Evolutionary conservation across 30 jellyfish, hydroid and myxozoan species (phyloP).

Genomic region (Chrysaora quinquecirrha): DNA sequence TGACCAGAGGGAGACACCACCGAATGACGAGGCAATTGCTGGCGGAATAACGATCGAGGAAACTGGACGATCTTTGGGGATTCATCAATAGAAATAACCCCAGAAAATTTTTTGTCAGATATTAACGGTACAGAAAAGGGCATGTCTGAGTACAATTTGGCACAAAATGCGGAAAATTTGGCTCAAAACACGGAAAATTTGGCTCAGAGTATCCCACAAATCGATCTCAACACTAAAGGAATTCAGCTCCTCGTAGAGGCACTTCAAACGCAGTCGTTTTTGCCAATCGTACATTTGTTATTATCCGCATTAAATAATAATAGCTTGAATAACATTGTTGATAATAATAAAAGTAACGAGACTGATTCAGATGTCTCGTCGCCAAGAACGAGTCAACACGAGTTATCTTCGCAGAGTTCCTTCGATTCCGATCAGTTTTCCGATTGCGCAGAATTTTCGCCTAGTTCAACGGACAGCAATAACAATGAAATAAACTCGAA

Average conservation of each 20-base stretch:
- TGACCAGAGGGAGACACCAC: no score
- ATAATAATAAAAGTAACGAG: not conserved
- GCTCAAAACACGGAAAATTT: no score
- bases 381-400: not conserved
- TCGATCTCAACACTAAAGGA: not conserved
- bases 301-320: slow-evolving; percentile 2
- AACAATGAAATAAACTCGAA: not conserved
- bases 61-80: no score
- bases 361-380: not conserved
- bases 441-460: slow-evolving; percentile 39
- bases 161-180: no score
- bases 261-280: slow-evolving; percentile 44
- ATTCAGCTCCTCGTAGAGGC: slow-evolving; percentile 47
- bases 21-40: no score
- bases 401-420: slow-evolving; percentile 41
- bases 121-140: no score
- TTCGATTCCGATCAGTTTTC: slow-evolving; percentile 53
- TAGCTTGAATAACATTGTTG: not conserved
- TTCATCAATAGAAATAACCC: no score
- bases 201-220: not conserved
- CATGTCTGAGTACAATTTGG: no score
- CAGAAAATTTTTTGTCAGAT: no score
- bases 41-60: no score
- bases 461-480: slow-evolving; percentile 12
- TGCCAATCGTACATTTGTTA: slow-evolving; percentile 38